Evolutionary conservation across 2,113 vertebrate genomes (phyloP).

Genomic region (Fukomys damarensis): DNA sequence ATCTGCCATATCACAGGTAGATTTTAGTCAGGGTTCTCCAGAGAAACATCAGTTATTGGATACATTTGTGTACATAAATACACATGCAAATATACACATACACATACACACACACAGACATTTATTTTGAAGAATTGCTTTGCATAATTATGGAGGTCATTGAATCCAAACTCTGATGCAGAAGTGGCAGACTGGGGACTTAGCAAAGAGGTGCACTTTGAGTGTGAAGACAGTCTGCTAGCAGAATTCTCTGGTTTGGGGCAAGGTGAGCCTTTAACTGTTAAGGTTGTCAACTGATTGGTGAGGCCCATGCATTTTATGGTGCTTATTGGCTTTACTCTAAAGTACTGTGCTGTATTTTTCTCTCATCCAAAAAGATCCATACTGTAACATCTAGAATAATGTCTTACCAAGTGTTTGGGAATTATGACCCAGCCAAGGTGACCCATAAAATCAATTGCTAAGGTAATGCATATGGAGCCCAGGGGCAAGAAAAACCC

Average conservation of each 20-base stretch:
- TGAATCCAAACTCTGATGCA: background rate
- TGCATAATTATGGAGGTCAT: background rate
- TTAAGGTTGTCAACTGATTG: background rate
- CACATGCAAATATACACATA: background rate
- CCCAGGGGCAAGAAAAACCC: background rate
- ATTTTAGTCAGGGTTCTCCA: slow-evolving; percentile 4
- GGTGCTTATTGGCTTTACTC: background rate
- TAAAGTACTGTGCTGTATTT: background rate
- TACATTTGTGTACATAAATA: background rate
- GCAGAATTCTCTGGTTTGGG: background rate
- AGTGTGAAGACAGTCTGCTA: background rate
- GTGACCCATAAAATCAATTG: background rate
- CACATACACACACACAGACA: background rate
- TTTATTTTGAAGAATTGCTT: slow-evolving; percentile 8
- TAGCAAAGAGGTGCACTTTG: background rate
- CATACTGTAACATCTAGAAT: background rate
- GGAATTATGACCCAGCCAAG: background rate
- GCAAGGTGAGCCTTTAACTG: background rate
- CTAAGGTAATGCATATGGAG: background rate
- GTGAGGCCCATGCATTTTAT: background rate
- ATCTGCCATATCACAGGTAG: background rate
- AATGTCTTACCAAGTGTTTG: background rate
- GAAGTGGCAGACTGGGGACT: background rate
- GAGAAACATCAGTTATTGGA: background rate
- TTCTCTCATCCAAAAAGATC: background rate